These are phyloP conservation scores for Koerneria pararmatus DNA, from an alignment of 2,888 invertebrate species.

Conservation along the genomic window DNA sequence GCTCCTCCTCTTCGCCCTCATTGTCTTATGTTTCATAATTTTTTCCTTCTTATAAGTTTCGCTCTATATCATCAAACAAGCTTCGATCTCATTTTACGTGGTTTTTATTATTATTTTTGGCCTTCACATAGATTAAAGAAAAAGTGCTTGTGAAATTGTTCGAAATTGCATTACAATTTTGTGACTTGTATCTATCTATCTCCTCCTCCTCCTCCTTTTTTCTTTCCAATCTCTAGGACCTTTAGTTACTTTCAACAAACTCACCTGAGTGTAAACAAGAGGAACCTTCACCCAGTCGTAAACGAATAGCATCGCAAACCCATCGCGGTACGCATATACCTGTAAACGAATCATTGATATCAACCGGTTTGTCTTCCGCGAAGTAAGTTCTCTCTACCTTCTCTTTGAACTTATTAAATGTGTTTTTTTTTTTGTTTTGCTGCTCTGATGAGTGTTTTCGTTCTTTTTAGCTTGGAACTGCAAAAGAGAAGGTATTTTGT, in stretches of 20 bases:
- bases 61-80: no score
- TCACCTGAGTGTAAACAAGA: slow-evolving; percentile 63
- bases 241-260: not conserved
- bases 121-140: no score
- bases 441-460: not conserved
- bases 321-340: slow-evolving; percentile 60
- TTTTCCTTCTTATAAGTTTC: no score
- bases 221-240: not conserved
- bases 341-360: slow-evolving; percentile 16
- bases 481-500: slow-evolving; percentile 15
- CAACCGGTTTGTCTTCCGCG: not conserved
- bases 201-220: no score
- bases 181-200: no score
- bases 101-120: no score
- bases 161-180: no score
- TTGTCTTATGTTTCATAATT: no score
- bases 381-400: not conserved
- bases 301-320: slow-evolving; percentile 62
- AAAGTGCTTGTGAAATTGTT: no score
- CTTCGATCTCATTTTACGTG: no score
- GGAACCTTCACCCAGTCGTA: slow-evolving; percentile 64
- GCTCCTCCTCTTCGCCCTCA: no score
- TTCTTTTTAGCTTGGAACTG: not conserved
- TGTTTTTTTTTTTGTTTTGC: not conserved
- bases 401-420: not conserved